A percentile compares a stretch with the other conserved stretches of the same genome.
Evolutionary conservation across 2,797 vertebrate genomes (phyloP).

Genomic region (Labeo calbasu): DNA sequence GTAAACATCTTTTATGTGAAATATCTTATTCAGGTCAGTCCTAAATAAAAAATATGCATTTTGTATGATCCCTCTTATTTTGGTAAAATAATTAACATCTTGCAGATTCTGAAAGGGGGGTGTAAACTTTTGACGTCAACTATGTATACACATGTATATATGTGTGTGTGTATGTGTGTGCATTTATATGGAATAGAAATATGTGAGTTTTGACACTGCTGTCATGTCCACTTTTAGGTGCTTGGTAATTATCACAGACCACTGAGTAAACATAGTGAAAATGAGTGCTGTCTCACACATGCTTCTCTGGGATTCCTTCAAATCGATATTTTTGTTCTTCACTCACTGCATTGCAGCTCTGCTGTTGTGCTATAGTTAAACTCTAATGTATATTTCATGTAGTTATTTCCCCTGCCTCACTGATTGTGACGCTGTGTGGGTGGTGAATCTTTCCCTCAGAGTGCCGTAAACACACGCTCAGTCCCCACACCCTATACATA

Average conservation of each 20-base stretch:
- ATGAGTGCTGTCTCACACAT: neutral
- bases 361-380: slow-evolving; percentile 42
- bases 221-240: neutral
- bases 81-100: too few relatives aligned
- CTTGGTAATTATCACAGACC: neutral
- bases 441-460: slow-evolving; percentile 19
- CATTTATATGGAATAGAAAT: too few relatives aligned
- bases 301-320: slow-evolving; percentile 1
- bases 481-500: neutral
- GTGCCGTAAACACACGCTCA: slow-evolving; percentile 35
- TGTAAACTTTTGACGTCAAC: too few relatives aligned
- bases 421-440: slow-evolving; percentile 36
- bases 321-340: neutral
- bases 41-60: too few relatives aligned
- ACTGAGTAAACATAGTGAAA: neutral
- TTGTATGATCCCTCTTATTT: too few relatives aligned
- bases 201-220: neutral
- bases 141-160: too few relatives aligned
- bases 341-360: slow-evolving; percentile 24
- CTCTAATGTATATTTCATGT: slow-evolving; percentile 59
- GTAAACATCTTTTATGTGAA: too few relatives aligned
- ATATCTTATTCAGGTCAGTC: too few relatives aligned
- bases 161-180: too few relatives aligned
- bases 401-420: slow-evolving; percentile 40
- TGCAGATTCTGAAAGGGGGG: too few relatives aligned